Conservation (phyloP, 1,140 invertebrate species). For the Bombus sylvicola region DNA sequence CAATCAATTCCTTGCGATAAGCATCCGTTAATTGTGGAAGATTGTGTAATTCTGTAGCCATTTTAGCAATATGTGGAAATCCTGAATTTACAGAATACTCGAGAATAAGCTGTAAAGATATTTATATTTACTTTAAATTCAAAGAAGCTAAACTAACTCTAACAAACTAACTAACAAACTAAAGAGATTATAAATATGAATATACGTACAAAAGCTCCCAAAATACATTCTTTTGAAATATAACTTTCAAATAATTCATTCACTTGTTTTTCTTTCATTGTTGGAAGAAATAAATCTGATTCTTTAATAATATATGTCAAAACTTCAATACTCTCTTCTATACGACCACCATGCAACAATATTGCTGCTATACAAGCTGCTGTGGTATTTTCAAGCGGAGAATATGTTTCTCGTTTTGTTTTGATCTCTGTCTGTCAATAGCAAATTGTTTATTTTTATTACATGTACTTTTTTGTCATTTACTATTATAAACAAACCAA, state of each 20-base stretch:
- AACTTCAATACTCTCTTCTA: slow-evolving; percentile 60
- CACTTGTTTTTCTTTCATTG: slow-evolving; percentile 42
- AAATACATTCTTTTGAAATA: slow-evolving; percentile 51
- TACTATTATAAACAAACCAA: slow-evolving; percentile 37
- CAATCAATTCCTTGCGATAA: slow-evolving; percentile 55
- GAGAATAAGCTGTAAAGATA: slow-evolving; percentile 41
- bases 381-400: neutral
- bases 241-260: slow-evolving; percentile 64
- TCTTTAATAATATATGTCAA: slow-evolving; percentile 49
- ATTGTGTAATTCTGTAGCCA: slow-evolving; percentile 55
- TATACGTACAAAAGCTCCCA: slow-evolving; percentile 69
- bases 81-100: slow-evolving; percentile 47
- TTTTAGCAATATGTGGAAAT: slow-evolving; percentile 48
- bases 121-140: neutral
- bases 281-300: slow-evolving; percentile 38
- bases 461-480: neutral
- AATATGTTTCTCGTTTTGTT: neutral
- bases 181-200: neutral
- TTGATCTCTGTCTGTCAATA: slow-evolving; percentile 35
- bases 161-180: slow-evolving; percentile 1
- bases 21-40: slow-evolving; percentile 44
- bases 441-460: neutral
- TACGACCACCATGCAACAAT: slow-evolving; percentile 57
- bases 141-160: neutral
- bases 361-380: slow-evolving; percentile 61